Conservation (phyloP, 2,113 vertebrate genomes). For the Galemys pyrenaicus region DNA sequence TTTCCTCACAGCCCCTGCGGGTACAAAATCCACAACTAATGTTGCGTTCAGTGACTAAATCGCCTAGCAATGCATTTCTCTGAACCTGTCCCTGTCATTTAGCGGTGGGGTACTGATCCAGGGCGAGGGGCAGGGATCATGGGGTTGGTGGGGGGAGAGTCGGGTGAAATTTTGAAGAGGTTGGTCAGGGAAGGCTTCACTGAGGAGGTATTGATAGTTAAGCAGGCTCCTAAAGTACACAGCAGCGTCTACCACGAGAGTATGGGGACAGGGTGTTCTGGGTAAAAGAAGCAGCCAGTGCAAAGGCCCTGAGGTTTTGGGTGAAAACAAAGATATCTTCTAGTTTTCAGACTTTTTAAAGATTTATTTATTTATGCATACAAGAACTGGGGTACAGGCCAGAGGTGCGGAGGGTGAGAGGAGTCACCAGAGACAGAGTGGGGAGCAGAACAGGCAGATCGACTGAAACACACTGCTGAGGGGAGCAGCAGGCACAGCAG, state of each 20-base stretch:
- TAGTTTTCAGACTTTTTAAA: neutral
- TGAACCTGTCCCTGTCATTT: too few species aligned
- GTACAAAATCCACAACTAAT: too few species aligned
- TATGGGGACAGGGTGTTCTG: neutral
- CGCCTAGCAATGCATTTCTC: too few species aligned
- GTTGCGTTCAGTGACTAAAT: too few species aligned
- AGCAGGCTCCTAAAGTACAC: neutral
- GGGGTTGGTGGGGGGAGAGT: fast-evolving
- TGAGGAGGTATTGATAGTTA: neutral
- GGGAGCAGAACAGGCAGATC: too few species aligned
- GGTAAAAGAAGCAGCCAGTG: neutral
- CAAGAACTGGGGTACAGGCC: too few species aligned
- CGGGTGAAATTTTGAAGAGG: neutral
- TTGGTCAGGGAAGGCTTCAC: neutral
- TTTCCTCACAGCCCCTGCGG: too few species aligned
- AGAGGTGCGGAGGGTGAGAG: too few species aligned
- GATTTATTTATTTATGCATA: too few species aligned
- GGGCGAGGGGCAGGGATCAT: neutral
- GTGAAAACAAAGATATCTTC: neutral
- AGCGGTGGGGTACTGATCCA: neutral
- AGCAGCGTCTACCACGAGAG: neutral
- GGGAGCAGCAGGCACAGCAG: too few species aligned
- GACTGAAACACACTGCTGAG: too few species aligned
- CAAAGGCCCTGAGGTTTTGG: neutral
- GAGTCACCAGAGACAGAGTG: too few species aligned